Conservation (phyloP, 2,888 invertebrate genomes). For the Micropterix aruncella region DNA sequence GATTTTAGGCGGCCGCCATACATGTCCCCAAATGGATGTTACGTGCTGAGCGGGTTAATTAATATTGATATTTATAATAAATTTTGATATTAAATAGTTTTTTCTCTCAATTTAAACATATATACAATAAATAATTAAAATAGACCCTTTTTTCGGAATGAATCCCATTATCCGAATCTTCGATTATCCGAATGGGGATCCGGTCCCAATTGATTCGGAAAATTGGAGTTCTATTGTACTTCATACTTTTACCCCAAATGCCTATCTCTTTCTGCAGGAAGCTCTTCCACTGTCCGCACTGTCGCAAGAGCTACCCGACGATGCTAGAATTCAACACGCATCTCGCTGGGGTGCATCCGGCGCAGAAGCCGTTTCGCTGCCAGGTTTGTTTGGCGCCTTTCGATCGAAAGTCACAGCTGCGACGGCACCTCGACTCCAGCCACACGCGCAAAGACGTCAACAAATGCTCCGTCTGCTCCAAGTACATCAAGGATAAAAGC, state of each 20-base stretch:
- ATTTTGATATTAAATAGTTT: too few species aligned
- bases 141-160: too few species aligned
- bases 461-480: constrained; percentile 38
- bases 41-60: too few species aligned
- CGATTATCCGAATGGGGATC: too few species aligned
- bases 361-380: constrained; percentile 38
- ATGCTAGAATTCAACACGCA: constrained; percentile 39
- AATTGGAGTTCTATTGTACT: too few species aligned
- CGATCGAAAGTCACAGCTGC: constrained; percentile 34
- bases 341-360: constrained; percentile 36
- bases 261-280: constrained; percentile 31
- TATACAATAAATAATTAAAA: too few species aligned
- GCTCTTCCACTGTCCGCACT: constrained; percentile 39
- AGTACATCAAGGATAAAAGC: constrained; percentile 40
- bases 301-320: constrained; percentile 37
- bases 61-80: too few species aligned
- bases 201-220: too few species aligned
- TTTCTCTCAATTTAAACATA: too few species aligned
- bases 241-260: constrained; percentile 38
- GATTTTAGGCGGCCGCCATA: too few species aligned
- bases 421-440: constrained; percentile 35
- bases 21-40: too few species aligned
- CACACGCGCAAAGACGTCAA: constrained; percentile 39
- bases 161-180: too few species aligned
- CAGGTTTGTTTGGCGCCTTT: constrained; percentile 39